Percentiles rank a stretch among this genome's conserved stretches.
Conservation (phyloP, 2,113 vertebrate genomes). For the Andinoacara biseriatus region DNA sequence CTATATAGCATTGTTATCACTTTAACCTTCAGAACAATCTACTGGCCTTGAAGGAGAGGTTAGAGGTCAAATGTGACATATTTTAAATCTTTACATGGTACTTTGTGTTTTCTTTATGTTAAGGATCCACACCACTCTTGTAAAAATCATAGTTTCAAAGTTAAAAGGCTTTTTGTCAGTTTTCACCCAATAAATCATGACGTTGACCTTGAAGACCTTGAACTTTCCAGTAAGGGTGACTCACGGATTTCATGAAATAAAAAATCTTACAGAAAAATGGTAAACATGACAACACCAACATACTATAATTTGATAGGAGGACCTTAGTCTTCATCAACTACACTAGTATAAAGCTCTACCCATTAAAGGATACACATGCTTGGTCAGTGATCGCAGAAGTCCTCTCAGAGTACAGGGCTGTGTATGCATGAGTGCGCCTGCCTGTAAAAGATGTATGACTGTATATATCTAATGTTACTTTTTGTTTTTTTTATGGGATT, state of each 20-base stretch:
- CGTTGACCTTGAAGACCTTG: too few relatives aligned
- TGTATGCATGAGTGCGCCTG: neutral
- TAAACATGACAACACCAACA: slow-evolving; percentile 17
- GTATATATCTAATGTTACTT: slow-evolving; percentile 23
- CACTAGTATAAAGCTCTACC: slow-evolving; percentile 27
- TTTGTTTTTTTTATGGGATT: slow-evolving; percentile 39
- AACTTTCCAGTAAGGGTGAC: neutral
- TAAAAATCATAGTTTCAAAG: too few relatives aligned
- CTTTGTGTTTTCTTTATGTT: too few relatives aligned
- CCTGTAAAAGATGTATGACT: slow-evolving; percentile 36
- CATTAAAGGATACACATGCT: neutral
- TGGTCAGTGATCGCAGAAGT: neutral
- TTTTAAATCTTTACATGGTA: too few relatives aligned
- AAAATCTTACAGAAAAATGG: neutral
- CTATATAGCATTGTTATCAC: too few relatives aligned
- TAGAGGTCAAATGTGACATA: too few relatives aligned
- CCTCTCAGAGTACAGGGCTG: neutral
- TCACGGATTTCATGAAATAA: too few relatives aligned
- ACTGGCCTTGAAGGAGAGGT: too few relatives aligned
- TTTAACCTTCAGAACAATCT: too few relatives aligned
- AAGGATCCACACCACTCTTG: too few relatives aligned
- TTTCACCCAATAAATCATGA: too few relatives aligned
- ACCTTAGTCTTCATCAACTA: slow-evolving; percentile 10
- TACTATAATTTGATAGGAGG: slow-evolving; percentile 16
- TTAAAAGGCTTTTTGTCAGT: too few relatives aligned